These are phyloP conservation scores for Linhomoeus sp. DNA, from an alignment of 2,888 invertebrate species.

Conservation along the genomic window DNA sequence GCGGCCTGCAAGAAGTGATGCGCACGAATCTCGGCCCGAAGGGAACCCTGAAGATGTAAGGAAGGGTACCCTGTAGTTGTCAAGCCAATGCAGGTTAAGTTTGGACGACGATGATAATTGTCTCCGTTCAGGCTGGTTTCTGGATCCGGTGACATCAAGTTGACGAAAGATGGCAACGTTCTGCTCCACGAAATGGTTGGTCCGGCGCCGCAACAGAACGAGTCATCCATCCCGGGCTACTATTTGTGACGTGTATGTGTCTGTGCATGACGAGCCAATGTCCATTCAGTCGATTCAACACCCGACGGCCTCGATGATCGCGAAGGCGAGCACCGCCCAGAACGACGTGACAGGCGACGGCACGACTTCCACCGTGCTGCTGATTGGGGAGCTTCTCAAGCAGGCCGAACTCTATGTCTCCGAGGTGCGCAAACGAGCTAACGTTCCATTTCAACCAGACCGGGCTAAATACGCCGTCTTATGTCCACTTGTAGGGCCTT, in stretches of 20 bases:
- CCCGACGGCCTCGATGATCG: slow-evolving; percentile 92
- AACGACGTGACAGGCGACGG: slow-evolving; percentile 97
- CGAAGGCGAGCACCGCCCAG: slow-evolving; percentile 91
- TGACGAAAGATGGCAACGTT: slow-evolving; percentile 97
- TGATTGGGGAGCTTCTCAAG: slow-evolving; percentile 89
- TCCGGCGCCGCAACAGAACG: no score
- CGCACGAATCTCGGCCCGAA: slow-evolving; percentile 96
- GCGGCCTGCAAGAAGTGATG: slow-evolving; percentile 96
- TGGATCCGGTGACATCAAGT: slow-evolving; percentile 93
- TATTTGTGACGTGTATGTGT: no score
- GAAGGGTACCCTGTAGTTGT: no score
- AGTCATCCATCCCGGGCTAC: no score
- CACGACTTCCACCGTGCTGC: slow-evolving; percentile 86
- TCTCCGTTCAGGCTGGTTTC: slow-evolving; percentile 94
- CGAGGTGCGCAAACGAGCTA: no score
- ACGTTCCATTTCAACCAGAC: no score
- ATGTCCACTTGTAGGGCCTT: slow-evolving; percentile 35
- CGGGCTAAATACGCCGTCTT: no score
- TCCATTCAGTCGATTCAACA: slow-evolving; percentile 77
- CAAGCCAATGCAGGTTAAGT: no score
- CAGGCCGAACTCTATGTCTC: slow-evolving; percentile 83
- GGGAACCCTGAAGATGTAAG: slow-evolving; percentile 98
- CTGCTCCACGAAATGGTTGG: slow-evolving; percentile 91
- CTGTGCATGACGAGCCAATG: no score
- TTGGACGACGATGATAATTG: no score